A percentile compares a stretch with the other conserved stretches of the same genome.
Conservation (phyloP, 2,888 invertebrate genomes). For the Chrysopilus asiliformis region DNA sequence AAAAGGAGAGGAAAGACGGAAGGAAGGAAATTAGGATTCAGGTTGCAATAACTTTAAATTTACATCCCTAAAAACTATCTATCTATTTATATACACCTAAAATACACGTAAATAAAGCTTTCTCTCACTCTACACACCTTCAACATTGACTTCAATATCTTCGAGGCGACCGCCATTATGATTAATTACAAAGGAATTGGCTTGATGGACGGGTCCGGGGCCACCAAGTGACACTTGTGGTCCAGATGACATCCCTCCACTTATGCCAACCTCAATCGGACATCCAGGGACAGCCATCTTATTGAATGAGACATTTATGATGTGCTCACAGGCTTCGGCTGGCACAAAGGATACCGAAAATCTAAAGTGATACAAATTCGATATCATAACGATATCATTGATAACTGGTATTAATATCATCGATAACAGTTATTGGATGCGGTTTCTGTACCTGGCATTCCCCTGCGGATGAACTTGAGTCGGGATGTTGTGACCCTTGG, state of each 20-base stretch:
- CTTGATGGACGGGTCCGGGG: conserved; percentile 56
- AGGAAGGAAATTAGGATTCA: no score
- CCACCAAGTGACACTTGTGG: conserved; percentile 59
- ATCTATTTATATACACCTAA: background rate
- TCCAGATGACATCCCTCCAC: conserved; percentile 45
- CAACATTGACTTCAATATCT: conserved; percentile 91
- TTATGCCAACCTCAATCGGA: conserved; percentile 76
- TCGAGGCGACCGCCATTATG: conserved; percentile 80
- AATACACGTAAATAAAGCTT: conserved; percentile 3
- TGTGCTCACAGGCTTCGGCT: conserved; percentile 84
- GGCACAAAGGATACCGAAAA: conserved; percentile 96
- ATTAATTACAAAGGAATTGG: conserved; percentile 58
- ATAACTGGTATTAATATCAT: background rate
- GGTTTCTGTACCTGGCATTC: conserved; percentile 41
- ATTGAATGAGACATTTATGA: conserved; percentile 95
- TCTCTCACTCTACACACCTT: conserved; percentile 62
- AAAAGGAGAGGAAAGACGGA: no score
- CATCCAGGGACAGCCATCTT: conserved; percentile 77
- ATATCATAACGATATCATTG: no score
- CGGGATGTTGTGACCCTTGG: conserved; percentile 83
- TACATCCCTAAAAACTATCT: background rate
- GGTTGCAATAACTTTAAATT: no score
- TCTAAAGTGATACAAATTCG: conserved; percentile 39
- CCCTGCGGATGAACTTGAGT: conserved; percentile 92
- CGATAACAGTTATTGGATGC: background rate